A percentile compares a stretch with the other conserved stretches of the same genome.
Conservation (phyloP, 2,888 invertebrate genomes). For the Caenorhabditis sulstoni region DNA sequence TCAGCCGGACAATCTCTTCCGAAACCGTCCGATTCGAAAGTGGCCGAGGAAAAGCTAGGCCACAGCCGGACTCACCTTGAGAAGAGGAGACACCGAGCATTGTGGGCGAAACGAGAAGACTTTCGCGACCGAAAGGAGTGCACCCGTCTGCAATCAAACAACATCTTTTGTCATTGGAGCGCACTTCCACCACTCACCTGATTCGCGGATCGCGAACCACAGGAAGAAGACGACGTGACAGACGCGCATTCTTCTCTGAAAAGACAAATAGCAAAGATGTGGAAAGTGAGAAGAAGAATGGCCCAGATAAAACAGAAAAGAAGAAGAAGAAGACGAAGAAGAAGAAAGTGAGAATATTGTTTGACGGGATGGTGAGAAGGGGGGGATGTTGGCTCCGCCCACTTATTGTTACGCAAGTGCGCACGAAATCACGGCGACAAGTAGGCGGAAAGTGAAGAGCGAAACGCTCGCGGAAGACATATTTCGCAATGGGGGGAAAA, state of each 20-base stretch:
- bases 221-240: neutral
- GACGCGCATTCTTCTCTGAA: slow-evolving; percentile 7
- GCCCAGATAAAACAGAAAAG: slow-evolving; percentile 20
- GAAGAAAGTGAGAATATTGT: neutral
- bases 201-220: neutral
- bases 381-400: slow-evolving; percentile 14
- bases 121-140: slow-evolving; percentile 62
- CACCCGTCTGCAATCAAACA: slow-evolving; percentile 45
- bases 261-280: too few species aligned
- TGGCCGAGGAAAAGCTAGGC: too few species aligned
- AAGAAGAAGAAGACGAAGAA: neutral
- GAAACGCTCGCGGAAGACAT: slow-evolving; percentile 24
- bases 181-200: slow-evolving; percentile 10
- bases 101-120: slow-evolving; percentile 48
- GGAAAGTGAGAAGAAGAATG: slow-evolving; percentile 18
- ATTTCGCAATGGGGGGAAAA: too few species aligned
- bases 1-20: too few species aligned
- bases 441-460: slow-evolving; percentile 16
- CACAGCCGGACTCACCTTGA: slow-evolving; percentile 16
- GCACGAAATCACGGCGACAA: slow-evolving; percentile 47
- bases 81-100: slow-evolving; percentile 61
- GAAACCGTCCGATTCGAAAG: too few species aligned
- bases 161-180: neutral
- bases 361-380: too few species aligned
- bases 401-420: slow-evolving; percentile 49